Evolutionary conservation across 2,113 vertebrate genomes (phyloP).

Genomic region (Arenaria interpres): DNA sequence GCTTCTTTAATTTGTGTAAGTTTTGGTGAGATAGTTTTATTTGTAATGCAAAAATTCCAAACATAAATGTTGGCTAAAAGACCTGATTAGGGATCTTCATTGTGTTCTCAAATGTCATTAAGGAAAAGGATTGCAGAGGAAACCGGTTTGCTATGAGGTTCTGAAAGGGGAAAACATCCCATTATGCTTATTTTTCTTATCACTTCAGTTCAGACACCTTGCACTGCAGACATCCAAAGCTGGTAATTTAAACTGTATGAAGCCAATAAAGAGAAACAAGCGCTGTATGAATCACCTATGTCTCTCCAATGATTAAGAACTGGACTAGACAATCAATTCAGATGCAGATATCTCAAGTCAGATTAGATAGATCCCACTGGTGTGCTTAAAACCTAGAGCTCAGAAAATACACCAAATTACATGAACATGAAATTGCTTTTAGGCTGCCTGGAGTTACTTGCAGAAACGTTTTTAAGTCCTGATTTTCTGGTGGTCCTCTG

Average conservation of each 20-base stretch:
- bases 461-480: not conserved
- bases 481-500: not conserved
- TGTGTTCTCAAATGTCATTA: constrained; percentile 28
- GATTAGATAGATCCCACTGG: not conserved
- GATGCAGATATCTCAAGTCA: constrained; percentile 11
- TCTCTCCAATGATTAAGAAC: constrained; percentile 23
- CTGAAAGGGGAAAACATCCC: constrained; percentile 34
- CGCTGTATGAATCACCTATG: not conserved
- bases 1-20: not conserved
- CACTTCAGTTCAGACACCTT: constrained; percentile 59
- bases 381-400: not conserved
- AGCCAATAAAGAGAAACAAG: constrained; percentile 21
- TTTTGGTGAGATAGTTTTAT: not conserved
- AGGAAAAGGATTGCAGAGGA: not conserved
- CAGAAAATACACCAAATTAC: not conserved
- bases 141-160: not conserved
- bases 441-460: not conserved
- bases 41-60: constrained; percentile 6
- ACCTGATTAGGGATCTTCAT: not conserved
- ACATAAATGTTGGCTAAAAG: not conserved
- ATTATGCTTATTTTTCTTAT: constrained; percentile 62
- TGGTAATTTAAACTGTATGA: not conserved
- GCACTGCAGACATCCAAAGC: constrained; percentile 10
- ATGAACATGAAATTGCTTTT: constrained; percentile 24
- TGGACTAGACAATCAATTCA: constrained; percentile 18